Conservation (phyloP, 2,113 vertebrate species). For the Athene cunicularia region DNA sequence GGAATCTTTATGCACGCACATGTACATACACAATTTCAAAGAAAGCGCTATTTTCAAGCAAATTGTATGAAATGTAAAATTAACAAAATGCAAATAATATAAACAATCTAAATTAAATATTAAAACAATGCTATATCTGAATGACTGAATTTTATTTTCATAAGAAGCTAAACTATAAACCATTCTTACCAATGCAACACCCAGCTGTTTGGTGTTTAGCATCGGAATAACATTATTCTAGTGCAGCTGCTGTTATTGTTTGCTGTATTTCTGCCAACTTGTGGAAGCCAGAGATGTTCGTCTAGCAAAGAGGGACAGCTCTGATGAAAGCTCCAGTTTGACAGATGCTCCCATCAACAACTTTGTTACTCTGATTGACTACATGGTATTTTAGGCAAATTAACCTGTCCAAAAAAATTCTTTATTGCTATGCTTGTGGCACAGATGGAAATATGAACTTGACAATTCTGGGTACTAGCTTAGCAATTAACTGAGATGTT, state of each 20-base stretch:
- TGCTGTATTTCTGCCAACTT: slow-evolving; percentile 54
- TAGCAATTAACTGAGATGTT: slow-evolving; percentile 74
- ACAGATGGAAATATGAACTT: slow-evolving; percentile 75
- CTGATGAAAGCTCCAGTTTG: slow-evolving; percentile 52
- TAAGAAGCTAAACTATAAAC: slow-evolving; percentile 30
- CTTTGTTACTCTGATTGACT: slow-evolving; percentile 73
- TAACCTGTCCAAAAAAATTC: slow-evolving; percentile 74
- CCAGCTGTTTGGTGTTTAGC: slow-evolving; percentile 59
- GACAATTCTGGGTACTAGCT: slow-evolving; percentile 65
- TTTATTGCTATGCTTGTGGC: slow-evolving; percentile 63
- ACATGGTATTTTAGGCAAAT: slow-evolving; percentile 76
- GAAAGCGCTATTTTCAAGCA: slow-evolving; percentile 41
- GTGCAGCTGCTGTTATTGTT: slow-evolving; percentile 65
- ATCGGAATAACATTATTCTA: slow-evolving; percentile 38
- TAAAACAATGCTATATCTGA: slow-evolving; percentile 55
- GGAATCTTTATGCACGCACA: slow-evolving; percentile 51
- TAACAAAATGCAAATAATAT: slow-evolving; percentile 66
- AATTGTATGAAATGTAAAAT: slow-evolving; percentile 71
- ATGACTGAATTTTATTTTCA: slow-evolving; percentile 53
- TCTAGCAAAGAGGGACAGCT: slow-evolving; percentile 42
- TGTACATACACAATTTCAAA: slow-evolving; percentile 47
- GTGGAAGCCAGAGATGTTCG: slow-evolving; percentile 39
- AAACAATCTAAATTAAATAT: slow-evolving; percentile 58
- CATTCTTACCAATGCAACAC: slow-evolving; percentile 27
- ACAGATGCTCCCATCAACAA: slow-evolving; percentile 71